Evolutionary conservation across 2,797 vertebrate species (phyloP).

Genomic region (Enteromius trimaculatus): DNA sequence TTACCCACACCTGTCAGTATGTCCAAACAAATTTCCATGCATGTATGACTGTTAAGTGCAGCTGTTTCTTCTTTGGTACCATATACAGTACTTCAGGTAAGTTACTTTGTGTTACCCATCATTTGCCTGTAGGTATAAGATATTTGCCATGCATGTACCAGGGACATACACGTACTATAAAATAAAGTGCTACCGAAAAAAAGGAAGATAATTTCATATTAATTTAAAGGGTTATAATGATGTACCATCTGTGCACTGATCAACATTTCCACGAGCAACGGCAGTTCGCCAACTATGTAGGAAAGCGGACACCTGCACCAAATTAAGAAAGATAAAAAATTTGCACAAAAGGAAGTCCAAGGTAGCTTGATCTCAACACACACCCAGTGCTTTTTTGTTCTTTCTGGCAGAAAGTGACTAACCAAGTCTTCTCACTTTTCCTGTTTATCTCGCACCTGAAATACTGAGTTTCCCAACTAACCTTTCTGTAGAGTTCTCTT

Average conservation of each 20-base stretch:
- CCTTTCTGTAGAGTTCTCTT: background rate
- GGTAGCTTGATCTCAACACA: background rate
- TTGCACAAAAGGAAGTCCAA: background rate
- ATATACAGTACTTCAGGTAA: too few species aligned
- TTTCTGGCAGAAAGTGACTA: background rate
- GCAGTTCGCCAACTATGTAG: background rate
- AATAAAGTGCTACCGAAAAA: too few species aligned
- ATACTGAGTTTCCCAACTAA: background rate
- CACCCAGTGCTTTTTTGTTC: background rate
- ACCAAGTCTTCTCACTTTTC: background rate
- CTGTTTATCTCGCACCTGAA: slow-evolving; percentile 2
- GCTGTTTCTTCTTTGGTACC: too few species aligned
- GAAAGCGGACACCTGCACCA: slow-evolving; percentile 3
- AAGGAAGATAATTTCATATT: background rate
- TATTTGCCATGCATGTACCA: too few species aligned
- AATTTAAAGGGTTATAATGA: background rate
- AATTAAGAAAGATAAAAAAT: background rate
- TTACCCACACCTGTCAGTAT: too few species aligned
- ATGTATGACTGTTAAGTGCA: too few species aligned
- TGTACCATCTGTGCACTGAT: slow-evolving; percentile 9
- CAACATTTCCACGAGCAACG: background rate
- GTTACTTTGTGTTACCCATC: too few species aligned
- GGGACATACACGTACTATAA: too few species aligned
- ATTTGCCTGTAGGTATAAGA: too few species aligned
- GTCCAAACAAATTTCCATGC: too few species aligned